These are phyloP conservation scores for Apamea crenata DNA, from an alignment of 2,888 invertebrate species.

Conservation along the genomic window DNA sequence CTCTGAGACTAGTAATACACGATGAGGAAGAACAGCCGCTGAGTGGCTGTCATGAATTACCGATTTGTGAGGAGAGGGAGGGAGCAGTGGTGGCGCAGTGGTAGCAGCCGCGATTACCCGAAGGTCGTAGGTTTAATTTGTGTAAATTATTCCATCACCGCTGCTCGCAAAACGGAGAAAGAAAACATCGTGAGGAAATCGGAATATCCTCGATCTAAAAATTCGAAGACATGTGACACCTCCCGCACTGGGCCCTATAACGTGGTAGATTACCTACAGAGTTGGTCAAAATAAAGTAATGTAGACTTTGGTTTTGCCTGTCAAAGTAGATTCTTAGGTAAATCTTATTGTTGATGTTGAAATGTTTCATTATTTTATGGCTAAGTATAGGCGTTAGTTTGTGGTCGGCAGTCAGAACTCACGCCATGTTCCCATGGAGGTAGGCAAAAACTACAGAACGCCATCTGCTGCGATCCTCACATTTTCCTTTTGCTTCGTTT, in stretches of 20 bases:
- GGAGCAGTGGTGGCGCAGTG: neutral
- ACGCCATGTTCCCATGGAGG: neutral
- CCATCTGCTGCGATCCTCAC: neutral
- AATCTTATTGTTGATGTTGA: neutral
- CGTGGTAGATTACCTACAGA: neutral
- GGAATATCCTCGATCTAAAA: neutral
- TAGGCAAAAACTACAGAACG: neutral
- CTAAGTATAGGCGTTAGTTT: neutral
- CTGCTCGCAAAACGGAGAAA: neutral
- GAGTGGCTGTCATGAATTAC: constrained; percentile 11
- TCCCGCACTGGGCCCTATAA: no score
- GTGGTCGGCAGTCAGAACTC: constrained; percentile 8
- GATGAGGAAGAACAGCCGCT: constrained; percentile 21
- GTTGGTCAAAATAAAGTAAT: neutral
- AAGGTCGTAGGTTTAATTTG: neutral
- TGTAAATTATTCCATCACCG: neutral
- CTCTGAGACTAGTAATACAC: constrained; percentile 19
- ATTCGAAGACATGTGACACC: neutral
- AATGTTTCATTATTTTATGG: neutral
- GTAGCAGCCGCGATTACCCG: neutral
- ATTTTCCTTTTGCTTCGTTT: neutral
- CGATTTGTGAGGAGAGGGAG: neutral
- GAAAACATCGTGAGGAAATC: neutral
- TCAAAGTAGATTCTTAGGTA: neutral
- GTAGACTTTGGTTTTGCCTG: neutral